Evolutionary conservation across 1,140 invertebrate species (phyloP), one percentile per base, ranked within the genome.

Genomic region (Drosophila trapezifrons): DNA sequence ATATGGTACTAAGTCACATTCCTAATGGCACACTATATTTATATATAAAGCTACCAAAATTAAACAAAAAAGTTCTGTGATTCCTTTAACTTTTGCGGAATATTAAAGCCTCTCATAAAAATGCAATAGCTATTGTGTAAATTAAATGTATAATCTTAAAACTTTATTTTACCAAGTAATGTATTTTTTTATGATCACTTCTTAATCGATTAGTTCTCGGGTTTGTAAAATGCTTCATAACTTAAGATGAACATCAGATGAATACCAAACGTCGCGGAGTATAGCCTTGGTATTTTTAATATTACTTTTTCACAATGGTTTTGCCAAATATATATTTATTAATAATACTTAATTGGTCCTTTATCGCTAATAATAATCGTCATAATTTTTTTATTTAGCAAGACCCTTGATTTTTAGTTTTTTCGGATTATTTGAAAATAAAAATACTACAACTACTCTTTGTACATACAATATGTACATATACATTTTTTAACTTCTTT

Each of bases 1-100:
- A 13, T 40, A 66, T 73, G 35, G 40, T 43, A 52, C 47, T 63
- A 65, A 74, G 55, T 67, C 45, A 49, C 64, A 67, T 67, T 67
- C 64, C 43, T 62, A 45, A 45, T n/a, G 17, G 3, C 42, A 46
- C 29, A 22, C 25, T 32, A 35, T 35, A 52, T 35, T 32, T 52
- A 52, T 35, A 64, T 32, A 62, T n/a, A 22, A 10, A 45, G 7
- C 3, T 25, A 45, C 17, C n/a, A 35, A 4, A 25, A 37, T 18
- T 25, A 12, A 18, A 51, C 32, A 32, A 12, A 35, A 37, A n/a
- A 62, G 17, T 64, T 62, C n/a, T 60, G 56, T 43, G 18, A 64
- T 32, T 52, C 6, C 18, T 43, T 63, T 25, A 27, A 32, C 13
- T 13, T 9, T 62, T n/a, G 35, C 57, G 25, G 35, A 37, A 43